Evolutionary conservation across 2,888 invertebrate species (phyloP).

Genomic region (Phengaris arion): DNA sequence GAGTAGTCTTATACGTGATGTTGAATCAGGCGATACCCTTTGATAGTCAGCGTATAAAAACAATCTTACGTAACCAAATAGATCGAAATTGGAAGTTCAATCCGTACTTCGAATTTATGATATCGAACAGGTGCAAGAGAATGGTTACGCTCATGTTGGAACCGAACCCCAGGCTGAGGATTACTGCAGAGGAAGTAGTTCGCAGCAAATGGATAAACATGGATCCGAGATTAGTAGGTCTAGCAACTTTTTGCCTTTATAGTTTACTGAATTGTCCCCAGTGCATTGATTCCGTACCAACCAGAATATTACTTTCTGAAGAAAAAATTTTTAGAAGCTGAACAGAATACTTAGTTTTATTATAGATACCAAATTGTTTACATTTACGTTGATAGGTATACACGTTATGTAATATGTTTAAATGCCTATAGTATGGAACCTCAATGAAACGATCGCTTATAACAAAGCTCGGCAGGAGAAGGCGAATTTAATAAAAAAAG

Average conservation of each 20-base stretch:
- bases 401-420: background rate
- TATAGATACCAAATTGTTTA: too few species aligned
- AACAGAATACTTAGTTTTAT: too few species aligned
- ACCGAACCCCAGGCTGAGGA: slow-evolving; percentile 81
- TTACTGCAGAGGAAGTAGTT: slow-evolving; percentile 79
- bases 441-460: slow-evolving; percentile 1
- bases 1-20: slow-evolving; percentile 89
- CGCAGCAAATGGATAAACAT: slow-evolving; percentile 82
- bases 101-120: slow-evolving; percentile 77
- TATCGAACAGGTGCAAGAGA: slow-evolving; percentile 82
- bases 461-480: slow-evolving; percentile 4
- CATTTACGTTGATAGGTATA: too few species aligned
- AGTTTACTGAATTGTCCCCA: too few species aligned
- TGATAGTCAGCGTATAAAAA: slow-evolving; percentile 86
- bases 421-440: slow-evolving; percentile 5
- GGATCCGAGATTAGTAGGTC: slow-evolving; percentile 79
- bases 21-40: slow-evolving; percentile 91
- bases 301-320: too few species aligned
- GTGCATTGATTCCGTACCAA: too few species aligned
- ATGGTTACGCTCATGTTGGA: slow-evolving; percentile 83
- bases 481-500: background rate
- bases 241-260: slow-evolving; percentile 26
- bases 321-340: too few species aligned
- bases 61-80: slow-evolving; percentile 81
- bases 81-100: slow-evolving; percentile 84